phyloP scores from a whole-genome alignment of 2,888 invertebrate species.

The Lasioglossum marginatum region DNA sequence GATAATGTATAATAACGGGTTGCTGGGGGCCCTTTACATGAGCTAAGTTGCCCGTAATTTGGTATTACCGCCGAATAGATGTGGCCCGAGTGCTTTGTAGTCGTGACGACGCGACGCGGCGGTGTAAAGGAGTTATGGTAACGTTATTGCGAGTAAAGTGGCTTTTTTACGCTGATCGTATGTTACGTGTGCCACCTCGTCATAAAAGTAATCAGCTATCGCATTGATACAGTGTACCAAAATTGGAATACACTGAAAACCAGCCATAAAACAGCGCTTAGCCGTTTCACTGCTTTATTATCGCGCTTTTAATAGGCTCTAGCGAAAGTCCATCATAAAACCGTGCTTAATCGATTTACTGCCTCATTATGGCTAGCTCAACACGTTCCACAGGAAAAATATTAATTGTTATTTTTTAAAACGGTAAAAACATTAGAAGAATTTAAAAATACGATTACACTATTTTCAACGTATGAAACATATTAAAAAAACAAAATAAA shows the following conservation, averaged over 20 bases:
- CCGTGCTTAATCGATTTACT: neutral
- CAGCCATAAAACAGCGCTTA: neutral
- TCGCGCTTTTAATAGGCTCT: neutral
- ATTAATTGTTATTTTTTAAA: neutral
- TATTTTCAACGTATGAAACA: no score
- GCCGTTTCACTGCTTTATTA: neutral
- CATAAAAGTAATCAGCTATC: neutral
- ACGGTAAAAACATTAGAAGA: no score
- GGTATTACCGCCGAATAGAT: conserved; percentile 8
- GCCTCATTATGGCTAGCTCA: neutral
- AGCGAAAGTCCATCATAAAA: neutral
- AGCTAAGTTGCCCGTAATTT: conserved; percentile 35
- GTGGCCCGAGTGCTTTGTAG: neutral
- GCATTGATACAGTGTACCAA: neutral
- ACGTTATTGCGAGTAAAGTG: conserved; percentile 17
- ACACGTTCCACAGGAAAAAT: neutral
- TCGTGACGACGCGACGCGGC: neutral
- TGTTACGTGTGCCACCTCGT: neutral
- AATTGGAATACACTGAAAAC: neutral
- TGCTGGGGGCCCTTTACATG: neutral
- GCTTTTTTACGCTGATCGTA: conserved; percentile 4
- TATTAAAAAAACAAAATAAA: no score
- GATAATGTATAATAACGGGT: conserved; percentile 15
- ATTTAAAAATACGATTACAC: no score
- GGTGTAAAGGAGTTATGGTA: conserved; percentile 10